Evolutionary conservation across 2,888 invertebrate species (phyloP).

Genomic region (Bombyx huttoni): DNA sequence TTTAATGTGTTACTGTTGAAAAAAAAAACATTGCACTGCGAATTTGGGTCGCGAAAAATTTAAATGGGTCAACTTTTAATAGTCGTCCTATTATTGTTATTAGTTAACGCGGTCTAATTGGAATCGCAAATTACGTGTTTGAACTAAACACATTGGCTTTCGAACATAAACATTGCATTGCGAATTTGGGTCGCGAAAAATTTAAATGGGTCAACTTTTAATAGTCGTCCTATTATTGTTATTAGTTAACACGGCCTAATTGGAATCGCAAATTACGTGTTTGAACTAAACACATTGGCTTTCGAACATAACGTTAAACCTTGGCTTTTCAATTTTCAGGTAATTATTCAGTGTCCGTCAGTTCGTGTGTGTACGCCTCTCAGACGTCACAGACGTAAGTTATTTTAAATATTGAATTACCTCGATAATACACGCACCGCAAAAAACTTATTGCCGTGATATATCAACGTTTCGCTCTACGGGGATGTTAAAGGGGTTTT

Average conservation of each 20-base stretch:
- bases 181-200: conserved; percentile 52
- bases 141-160: conserved; percentile 22
- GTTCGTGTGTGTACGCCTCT: not conserved
- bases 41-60: conserved; percentile 48
- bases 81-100: conserved; percentile 41
- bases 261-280: conserved; percentile 36
- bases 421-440: not conserved
- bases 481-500: too few relatives aligned
- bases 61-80: conserved; percentile 60
- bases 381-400: not conserved
- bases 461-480: not conserved
- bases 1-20: conserved; percentile 45
- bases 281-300: conserved; percentile 21
- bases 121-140: conserved; percentile 31
- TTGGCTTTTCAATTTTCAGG: conserved; percentile 47
- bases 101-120: conserved; percentile 65
- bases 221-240: conserved; percentile 43
- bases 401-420: not conserved
- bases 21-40: conserved; percentile 41
- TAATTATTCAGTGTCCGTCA: conserved; percentile 32
- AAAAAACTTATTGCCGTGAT: not conserved
- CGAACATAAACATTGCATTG: conserved; percentile 34
- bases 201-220: conserved; percentile 55
- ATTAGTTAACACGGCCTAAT: conserved; percentile 63
- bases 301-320: conserved; percentile 24